These are phyloP conservation scores for Tetramorium simillimum DNA, from an alignment of 1,140 invertebrate species.

Conservation along the genomic window DNA sequence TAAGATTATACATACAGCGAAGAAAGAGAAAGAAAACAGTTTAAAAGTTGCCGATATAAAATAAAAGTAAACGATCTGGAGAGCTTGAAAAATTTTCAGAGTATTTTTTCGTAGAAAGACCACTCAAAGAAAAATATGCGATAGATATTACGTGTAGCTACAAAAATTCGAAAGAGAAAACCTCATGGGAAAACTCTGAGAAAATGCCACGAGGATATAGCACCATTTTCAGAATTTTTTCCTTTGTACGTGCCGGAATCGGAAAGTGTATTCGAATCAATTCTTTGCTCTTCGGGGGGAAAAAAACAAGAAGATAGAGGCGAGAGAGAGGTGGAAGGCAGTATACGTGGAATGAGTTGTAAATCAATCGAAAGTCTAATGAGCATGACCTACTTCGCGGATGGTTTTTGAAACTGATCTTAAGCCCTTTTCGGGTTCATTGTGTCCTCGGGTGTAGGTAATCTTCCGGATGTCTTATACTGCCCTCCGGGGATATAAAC, in stretches of 20 bases:
- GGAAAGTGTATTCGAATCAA: constrained; percentile 21
- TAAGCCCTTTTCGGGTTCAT: constrained; percentile 34
- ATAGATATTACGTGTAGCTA: background rate
- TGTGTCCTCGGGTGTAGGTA: constrained; percentile 41
- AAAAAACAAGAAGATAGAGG: background rate
- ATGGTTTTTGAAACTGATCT: constrained; percentile 65
- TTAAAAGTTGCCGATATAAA: background rate
- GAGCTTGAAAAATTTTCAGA: background rate
- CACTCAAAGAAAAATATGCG: background rate
- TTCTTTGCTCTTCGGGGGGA: background rate
- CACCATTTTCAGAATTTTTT: constrained; percentile 35
- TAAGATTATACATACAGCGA: background rate
- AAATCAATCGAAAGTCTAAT: constrained; percentile 73
- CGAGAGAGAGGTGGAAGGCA: background rate
- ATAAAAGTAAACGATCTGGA: background rate
- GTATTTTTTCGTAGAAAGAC: background rate
- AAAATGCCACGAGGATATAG: constrained; percentile 31
- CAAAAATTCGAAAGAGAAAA: constrained; percentile 1
- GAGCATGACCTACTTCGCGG: constrained; percentile 69
- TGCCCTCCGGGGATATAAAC: background rate
- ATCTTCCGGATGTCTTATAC: constrained; percentile 9
- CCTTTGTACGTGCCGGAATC: background rate
- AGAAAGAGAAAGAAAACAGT: background rate
- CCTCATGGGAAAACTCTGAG: background rate
- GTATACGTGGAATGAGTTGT: constrained; percentile 58